These are phyloP conservation scores for Vannuccia rotundouncinata DNA, from an alignment of 2,888 invertebrate genomes.

Conservation along the genomic window DNA sequence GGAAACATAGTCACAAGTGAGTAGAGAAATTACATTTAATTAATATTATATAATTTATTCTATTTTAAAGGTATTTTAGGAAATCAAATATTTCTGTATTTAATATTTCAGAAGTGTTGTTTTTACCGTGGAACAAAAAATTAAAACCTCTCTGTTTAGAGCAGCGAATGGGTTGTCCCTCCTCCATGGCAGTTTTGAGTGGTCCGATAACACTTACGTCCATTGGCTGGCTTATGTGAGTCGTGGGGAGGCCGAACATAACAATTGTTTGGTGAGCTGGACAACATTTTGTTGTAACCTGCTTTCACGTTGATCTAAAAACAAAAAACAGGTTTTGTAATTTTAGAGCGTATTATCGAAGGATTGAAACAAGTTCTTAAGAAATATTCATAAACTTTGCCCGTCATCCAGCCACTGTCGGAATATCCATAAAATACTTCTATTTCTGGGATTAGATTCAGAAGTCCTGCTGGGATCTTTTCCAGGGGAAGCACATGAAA, in stretches of 20 bases:
- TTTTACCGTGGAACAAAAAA: neutral
- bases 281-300: too few relatives aligned
- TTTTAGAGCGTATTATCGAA: neutral
- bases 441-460: too few relatives aligned
- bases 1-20: too few relatives aligned
- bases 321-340: neutral
- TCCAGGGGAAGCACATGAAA: too few relatives aligned
- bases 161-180: neutral
- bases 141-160: neutral
- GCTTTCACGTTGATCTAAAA: too few relatives aligned
- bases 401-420: neutral
- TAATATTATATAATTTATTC: too few relatives aligned
- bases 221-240: neutral
- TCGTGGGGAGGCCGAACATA: neutral
- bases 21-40: too few relatives aligned
- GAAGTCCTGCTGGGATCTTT: too few relatives aligned
- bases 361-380: neutral
- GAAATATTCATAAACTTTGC: neutral
- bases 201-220: neutral
- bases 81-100: too few relatives aligned
- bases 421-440: neutral
- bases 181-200: neutral
- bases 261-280: too few relatives aligned
- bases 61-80: too few relatives aligned
- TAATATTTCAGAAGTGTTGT: too few relatives aligned